phyloP scores from a whole-genome alignment of 2,113 vertebrate species.

The Cyprichromis sp. region DNA sequence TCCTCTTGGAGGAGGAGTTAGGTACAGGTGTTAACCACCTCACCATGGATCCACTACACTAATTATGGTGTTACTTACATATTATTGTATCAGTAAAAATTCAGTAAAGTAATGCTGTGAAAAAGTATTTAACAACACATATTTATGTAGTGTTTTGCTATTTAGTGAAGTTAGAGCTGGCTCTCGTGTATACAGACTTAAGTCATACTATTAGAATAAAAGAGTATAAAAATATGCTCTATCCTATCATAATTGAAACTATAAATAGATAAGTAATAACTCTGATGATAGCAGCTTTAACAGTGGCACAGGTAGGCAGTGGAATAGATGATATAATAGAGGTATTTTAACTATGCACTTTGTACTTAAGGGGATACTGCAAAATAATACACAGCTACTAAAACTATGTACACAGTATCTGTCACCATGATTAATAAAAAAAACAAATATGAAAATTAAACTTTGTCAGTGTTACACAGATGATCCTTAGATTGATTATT shows the following conservation, averaged over 20 bases:
- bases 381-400: neutral
- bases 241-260: neutral
- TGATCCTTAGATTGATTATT: neutral
- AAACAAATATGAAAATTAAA: neutral
- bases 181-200: neutral
- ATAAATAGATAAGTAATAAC: neutral
- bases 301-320: neutral
- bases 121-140: neutral
- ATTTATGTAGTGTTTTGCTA: neutral
- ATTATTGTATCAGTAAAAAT: neutral
- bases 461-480: neutral
- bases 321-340: neutral
- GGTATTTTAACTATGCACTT: neutral
- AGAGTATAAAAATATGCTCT: neutral
- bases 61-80: neutral
- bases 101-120: neutral
- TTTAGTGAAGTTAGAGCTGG: neutral
- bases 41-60: neutral
- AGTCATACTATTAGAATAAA: neutral
- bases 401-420: neutral
- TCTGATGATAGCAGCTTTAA: neutral
- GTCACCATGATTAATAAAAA: neutral
- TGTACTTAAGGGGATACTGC: neutral
- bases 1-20: neutral
- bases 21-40: neutral